A percentile compares a stretch with the other conserved stretches of the same genome.
These are phyloP conservation scores for Dromococcyx pavoninus DNA, from an alignment of 2,797 vertebrate genomes.

Conservation along the genomic window DNA sequence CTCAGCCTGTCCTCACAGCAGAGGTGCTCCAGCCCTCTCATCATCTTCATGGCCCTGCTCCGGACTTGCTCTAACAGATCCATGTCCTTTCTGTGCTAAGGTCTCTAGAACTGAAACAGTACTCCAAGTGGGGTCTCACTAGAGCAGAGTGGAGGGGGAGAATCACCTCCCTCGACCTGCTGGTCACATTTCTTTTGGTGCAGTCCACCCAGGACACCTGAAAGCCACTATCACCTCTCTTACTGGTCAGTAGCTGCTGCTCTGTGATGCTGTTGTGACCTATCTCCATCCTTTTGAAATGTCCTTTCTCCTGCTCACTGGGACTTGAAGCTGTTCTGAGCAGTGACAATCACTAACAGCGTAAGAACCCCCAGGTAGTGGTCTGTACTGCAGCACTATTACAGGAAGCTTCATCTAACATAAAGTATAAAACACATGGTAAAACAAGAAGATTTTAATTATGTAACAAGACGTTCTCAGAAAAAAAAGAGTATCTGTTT, in stretches of 20 bases:
- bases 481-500: background rate
- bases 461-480: background rate
- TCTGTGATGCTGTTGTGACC: fast-evolving
- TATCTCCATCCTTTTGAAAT: background rate
- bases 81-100: too few relatives aligned
- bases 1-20: too few relatives aligned
- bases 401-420: background rate
- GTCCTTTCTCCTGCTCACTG: too few relatives aligned
- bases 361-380: background rate
- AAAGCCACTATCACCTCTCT: background rate
- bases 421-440: background rate
- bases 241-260: background rate
- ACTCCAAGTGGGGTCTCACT: too few relatives aligned
- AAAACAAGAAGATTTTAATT: background rate
- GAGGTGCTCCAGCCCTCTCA: too few relatives aligned
- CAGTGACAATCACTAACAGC: background rate
- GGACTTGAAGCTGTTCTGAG: background rate
- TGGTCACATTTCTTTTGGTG: too few relatives aligned
- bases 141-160: too few relatives aligned
- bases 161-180: too few relatives aligned
- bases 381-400: background rate
- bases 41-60: too few relatives aligned
- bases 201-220: background rate
- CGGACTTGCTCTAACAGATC: too few relatives aligned
- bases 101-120: too few relatives aligned